These are phyloP conservation scores for Aurelia aurita DNA, from an alignment of 30 jellyfish, hydroid and myxozoan species.

Conservation along the genomic window DNA sequence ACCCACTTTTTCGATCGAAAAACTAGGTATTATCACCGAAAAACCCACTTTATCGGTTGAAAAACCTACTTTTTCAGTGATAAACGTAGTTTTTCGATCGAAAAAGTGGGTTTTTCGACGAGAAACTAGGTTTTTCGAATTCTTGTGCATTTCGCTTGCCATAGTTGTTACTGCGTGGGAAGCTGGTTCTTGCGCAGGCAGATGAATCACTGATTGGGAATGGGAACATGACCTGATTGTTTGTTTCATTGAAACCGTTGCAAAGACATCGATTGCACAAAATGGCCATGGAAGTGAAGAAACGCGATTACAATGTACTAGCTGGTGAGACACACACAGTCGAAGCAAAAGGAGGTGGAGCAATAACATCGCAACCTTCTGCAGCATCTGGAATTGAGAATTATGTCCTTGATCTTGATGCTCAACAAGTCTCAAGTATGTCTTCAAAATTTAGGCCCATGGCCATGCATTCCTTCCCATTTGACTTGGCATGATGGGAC, in stretches of 20 bases:
- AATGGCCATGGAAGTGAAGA: constrained; percentile 88
- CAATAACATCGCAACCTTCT: constrained; percentile 82
- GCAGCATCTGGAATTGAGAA: constrained; percentile 89
- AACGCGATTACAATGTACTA: constrained; percentile 87
- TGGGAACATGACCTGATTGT: constrained; percentile 27
- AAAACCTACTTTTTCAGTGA: too few species aligned
- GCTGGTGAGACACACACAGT: constrained; percentile 82
- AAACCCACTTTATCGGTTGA: too few species aligned
- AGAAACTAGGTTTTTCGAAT: too few species aligned
- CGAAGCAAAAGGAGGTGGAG: constrained; percentile 70
- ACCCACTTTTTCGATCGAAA: too few species aligned
- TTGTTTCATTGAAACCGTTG: not conserved
- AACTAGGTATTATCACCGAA: too few species aligned
- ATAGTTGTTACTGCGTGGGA: too few species aligned
- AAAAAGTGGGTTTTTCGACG: too few species aligned
- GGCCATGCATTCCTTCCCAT: too few species aligned
- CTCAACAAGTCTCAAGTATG: constrained; percentile 90
- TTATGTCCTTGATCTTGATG: constrained; percentile 87
- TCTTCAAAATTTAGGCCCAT: not conserved
- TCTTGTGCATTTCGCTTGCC: too few species aligned
- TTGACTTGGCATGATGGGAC: not conserved
- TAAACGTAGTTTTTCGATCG: too few species aligned
- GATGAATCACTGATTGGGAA: constrained; percentile 19
- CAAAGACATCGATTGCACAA: not conserved
- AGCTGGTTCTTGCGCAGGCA: constrained; percentile 30